Evolutionary conservation across 2,888 invertebrate species (phyloP).

Genomic region (Serrognathus titanus): DNA sequence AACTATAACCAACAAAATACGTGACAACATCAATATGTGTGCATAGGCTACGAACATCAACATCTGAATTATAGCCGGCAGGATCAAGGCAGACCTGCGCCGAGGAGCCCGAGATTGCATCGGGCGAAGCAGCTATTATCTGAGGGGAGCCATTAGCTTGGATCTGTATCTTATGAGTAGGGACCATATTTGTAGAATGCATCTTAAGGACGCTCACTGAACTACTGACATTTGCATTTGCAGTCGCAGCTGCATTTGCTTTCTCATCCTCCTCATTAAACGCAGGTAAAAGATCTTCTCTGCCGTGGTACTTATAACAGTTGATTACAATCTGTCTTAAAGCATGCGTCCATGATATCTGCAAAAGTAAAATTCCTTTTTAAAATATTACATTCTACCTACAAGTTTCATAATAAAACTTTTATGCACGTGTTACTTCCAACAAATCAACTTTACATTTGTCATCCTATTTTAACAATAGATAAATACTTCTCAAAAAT

Average conservation of each 20-base stretch:
- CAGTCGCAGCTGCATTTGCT: slow-evolving; percentile 58
- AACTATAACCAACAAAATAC: slow-evolving; percentile 19
- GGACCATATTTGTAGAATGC: slow-evolving; percentile 49
- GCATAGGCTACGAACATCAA: slow-evolving; percentile 62
- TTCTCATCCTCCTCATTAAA: slow-evolving; percentile 91
- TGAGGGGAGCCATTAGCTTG: slow-evolving; percentile 53
- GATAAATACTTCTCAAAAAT: no score
- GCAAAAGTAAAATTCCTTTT: slow-evolving; percentile 32
- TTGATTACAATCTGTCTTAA: slow-evolving; percentile 94
- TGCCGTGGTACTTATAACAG: slow-evolving; percentile 96
- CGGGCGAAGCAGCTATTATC: slow-evolving; percentile 53
- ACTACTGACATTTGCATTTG: slow-evolving; percentile 50
- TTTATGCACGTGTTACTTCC: no score
- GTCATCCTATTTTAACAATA: no score
- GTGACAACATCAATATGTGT: slow-evolving; percentile 29
- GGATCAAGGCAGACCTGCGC: slow-evolving; percentile 78
- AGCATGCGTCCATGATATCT: slow-evolving; percentile 98
- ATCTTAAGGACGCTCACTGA: slow-evolving; percentile 53
- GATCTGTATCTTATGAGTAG: slow-evolving; percentile 51
- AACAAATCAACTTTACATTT: no score
- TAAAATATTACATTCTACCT: no score
- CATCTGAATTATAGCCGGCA: slow-evolving; percentile 65
- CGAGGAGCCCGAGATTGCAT: slow-evolving; percentile 49
- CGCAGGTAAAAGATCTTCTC: slow-evolving; percentile 91
- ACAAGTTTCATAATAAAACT: no score